Conservation (phyloP, 2,797 vertebrate species). For the Diplodus puntazzo region DNA sequence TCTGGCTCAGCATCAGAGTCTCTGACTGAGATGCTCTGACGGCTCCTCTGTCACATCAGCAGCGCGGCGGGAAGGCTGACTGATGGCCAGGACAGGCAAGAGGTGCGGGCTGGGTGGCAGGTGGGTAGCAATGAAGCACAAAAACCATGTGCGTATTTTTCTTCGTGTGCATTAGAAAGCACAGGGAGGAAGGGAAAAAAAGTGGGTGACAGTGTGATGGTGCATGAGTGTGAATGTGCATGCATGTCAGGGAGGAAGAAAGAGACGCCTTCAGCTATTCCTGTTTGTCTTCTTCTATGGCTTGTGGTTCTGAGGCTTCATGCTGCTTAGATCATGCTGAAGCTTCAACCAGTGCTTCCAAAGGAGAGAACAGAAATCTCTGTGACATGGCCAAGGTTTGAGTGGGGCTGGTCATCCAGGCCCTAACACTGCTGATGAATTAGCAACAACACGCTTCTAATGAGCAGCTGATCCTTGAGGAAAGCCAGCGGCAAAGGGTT, state of each 20-base stretch:
- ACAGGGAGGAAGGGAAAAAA: constrained; percentile 7
- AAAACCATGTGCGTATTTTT: not conserved
- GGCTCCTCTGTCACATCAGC: constrained; percentile 70
- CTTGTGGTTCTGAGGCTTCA: constrained; percentile 40
- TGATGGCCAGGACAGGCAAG: constrained; percentile 69
- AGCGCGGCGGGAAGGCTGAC: constrained; percentile 49
- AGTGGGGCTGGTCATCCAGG: constrained; percentile 18
- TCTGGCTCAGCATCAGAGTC: constrained; percentile 71
- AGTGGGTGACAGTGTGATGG: not conserved
- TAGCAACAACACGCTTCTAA: constrained; percentile 54
- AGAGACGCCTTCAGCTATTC: constrained; percentile 61
- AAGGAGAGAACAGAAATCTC: not conserved
- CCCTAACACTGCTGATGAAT: constrained; percentile 35
- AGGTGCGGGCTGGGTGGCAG: constrained; percentile 48
- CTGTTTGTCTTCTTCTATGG: constrained; percentile 51
- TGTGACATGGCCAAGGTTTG: not conserved
- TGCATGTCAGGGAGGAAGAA: constrained; percentile 36
- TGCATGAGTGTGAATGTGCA: constrained; percentile 17
- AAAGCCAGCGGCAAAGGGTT: constrained; percentile 37
- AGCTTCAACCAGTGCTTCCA: constrained; percentile 15
- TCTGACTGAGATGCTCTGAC: constrained; percentile 69
- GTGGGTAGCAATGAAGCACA: constrained; percentile 35
- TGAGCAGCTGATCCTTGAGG: constrained; percentile 59
- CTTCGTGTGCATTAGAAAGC: constrained; percentile 49
- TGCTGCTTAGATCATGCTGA: constrained; percentile 32